Conservation (phyloP, 2,888 invertebrate species). For the Agrilus mali region DNA sequence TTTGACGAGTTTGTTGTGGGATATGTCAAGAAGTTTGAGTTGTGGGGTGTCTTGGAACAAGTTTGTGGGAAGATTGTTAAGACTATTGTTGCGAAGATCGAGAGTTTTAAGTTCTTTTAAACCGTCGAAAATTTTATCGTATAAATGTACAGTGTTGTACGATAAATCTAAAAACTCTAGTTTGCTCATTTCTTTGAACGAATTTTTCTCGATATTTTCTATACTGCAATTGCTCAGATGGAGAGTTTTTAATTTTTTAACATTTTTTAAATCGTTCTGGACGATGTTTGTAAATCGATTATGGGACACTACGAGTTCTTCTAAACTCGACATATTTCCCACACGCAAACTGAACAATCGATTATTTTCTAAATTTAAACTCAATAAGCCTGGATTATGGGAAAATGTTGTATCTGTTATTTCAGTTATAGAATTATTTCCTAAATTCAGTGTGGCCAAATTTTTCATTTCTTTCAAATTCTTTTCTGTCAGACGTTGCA, state of each 20-base stretch:
- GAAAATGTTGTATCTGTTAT: constrained; percentile 1
- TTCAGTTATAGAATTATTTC: constrained; percentile 5
- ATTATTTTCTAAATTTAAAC: constrained; percentile 18
- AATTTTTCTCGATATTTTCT: background rate
- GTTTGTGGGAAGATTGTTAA: constrained; percentile 12
- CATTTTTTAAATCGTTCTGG: background rate
- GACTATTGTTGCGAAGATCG: constrained; percentile 18
- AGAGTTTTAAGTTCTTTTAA: constrained; percentile 14
- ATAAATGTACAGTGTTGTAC: constrained; percentile 12
- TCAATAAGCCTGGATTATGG: constrained; percentile 10
- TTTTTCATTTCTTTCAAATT: constrained; percentile 5
- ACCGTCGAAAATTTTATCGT: constrained; percentile 8
- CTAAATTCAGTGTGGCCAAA: constrained; percentile 8
- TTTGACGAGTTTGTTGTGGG: constrained; percentile 18
- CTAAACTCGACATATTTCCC: constrained; percentile 13
- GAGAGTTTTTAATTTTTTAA: background rate
- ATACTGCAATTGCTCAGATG: constrained; percentile 1
- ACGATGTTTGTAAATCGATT: constrained; percentile 15
- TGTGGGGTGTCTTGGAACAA: constrained; percentile 16
- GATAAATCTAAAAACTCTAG: constrained; percentile 21
- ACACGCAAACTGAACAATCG: constrained; percentile 14
- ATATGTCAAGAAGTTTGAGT: constrained; percentile 18
- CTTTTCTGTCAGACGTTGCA: constrained; percentile 2
- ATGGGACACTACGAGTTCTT: constrained; percentile 15
- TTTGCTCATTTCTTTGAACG: constrained; percentile 13